Evolutionary conservation across 53 echinoderm and acorn worm genomes (phyloP).

Genomic region (Echinarachnius parma): DNA sequence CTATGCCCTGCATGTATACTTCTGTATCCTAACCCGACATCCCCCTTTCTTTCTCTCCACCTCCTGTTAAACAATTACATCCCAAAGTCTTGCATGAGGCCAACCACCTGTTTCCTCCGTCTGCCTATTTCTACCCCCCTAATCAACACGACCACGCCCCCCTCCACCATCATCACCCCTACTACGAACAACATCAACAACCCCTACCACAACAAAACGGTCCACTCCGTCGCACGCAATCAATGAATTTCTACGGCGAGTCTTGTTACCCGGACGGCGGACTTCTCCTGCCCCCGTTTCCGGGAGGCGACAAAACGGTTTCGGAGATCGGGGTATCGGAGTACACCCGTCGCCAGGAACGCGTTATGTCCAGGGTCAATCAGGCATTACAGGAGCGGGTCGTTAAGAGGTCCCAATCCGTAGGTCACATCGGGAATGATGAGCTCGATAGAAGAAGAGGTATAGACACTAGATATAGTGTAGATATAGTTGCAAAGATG

Average conservation of each 20-base stretch:
- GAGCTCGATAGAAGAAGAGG: conserved; percentile 24
- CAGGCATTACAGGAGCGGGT: not conserved
- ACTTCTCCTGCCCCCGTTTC: not conserved
- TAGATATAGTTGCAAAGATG: too few species aligned
- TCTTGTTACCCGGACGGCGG: not conserved
- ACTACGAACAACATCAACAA: conserved; percentile 20
- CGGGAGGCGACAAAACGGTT: conserved; percentile 9
- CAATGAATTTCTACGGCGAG: conserved; percentile 12
- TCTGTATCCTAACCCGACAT: too few species aligned
- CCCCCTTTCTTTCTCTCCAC: conserved; percentile 7
- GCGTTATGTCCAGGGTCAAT: conserved; percentile 37
- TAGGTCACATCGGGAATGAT: conserved; percentile 12
- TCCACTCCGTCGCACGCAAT: conserved; percentile 30
- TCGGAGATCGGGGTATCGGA: conserved; percentile 35
- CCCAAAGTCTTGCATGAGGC: conserved; percentile 30
- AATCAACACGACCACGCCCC: not conserved
- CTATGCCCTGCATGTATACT: too few species aligned
- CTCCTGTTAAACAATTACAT: not conserved
- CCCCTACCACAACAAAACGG: conserved; percentile 10
- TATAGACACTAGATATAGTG: conserved; percentile 8
- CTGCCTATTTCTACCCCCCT: not conserved
- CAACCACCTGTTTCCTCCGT: not conserved
- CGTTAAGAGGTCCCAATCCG: conserved; percentile 2
- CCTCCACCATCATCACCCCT: conserved; percentile 1
- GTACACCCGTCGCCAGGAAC: conserved; percentile 29